A percentile compares a stretch with the other conserved stretches of the same genome.
Evolutionary conservation across 2,888 invertebrate species (phyloP).

Genomic region (Yponomeuta evonymella): DNA sequence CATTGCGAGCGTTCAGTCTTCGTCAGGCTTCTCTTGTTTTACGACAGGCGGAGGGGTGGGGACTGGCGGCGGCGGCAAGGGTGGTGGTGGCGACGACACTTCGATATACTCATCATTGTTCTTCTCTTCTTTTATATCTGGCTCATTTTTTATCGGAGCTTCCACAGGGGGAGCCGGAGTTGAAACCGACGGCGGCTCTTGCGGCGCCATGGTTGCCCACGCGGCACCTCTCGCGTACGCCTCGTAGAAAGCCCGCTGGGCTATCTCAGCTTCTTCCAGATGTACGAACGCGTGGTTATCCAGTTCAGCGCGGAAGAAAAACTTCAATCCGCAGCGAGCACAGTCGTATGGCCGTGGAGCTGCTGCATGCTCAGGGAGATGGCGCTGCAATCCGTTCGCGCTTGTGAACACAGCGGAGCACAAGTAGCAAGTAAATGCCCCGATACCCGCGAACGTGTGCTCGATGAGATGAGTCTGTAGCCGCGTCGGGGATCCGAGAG

Average conservation of each 20-base stretch:
- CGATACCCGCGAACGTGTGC: slow-evolving; percentile 92
- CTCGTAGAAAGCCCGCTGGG: slow-evolving; percentile 66
- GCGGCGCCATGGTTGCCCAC: slow-evolving; percentile 49
- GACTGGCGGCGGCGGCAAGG: slow-evolving; percentile 29
- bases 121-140: slow-evolving; percentile 65
- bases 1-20: slow-evolving; percentile 39
- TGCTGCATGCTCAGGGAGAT: slow-evolving; percentile 88
- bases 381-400: slow-evolving; percentile 87
- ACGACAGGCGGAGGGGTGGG: slow-evolving; percentile 39
- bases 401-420: slow-evolving; percentile 91
- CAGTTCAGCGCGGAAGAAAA: slow-evolving; percentile 93
- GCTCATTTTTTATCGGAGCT: slow-evolving; percentile 49
- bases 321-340: slow-evolving; percentile 86
- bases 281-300: slow-evolving; percentile 88
- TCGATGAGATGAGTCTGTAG: slow-evolving; percentile 93
- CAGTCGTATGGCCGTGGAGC: slow-evolving; percentile 91
- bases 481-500: slow-evolving; percentile 85
- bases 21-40: slow-evolving; percentile 63
- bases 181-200: slow-evolving; percentile 28
- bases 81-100: slow-evolving; percentile 51
- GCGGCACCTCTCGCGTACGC: slow-evolving; percentile 67
- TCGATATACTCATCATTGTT: slow-evolving; percentile 68
- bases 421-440: slow-evolving; percentile 90
- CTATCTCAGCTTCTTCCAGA: slow-evolving; percentile 70
- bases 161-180: slow-evolving; percentile 28